phyloP scores from a whole-genome alignment of 2,113 vertebrate genomes.

The Vombatus ursinus region DNA sequence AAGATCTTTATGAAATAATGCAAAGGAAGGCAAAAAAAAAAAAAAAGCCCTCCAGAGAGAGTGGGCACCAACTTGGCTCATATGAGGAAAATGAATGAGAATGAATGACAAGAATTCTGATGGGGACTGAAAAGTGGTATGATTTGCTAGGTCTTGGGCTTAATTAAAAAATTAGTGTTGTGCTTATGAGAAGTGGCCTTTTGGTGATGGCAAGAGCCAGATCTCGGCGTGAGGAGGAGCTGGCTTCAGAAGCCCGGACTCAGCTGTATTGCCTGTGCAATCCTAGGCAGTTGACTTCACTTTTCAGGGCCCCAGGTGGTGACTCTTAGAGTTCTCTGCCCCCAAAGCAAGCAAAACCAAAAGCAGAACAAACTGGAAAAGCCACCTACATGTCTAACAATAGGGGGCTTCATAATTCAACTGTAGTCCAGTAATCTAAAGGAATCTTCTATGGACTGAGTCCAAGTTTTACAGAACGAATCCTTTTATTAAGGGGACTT shows the following conservation, averaged over 20 bases:
- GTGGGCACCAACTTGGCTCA: background rate
- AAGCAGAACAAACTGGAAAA: background rate
- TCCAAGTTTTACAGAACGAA: too few relatives aligned
- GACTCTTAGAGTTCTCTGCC: background rate
- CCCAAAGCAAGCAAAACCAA: background rate
- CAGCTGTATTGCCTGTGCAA: accelerated
- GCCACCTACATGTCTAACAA: background rate
- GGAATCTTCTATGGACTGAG: background rate
- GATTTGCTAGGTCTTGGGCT: background rate
- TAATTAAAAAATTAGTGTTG: background rate
- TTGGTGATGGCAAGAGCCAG: background rate
- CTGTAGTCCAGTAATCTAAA: background rate
- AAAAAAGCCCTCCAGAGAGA: background rate
- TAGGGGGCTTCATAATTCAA: background rate
- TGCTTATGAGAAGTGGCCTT: background rate
- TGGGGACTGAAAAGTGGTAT: background rate
- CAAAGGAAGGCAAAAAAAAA: background rate
- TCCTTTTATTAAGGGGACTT: too few relatives aligned
- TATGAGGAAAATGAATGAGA: background rate
- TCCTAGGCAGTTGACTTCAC: background rate
- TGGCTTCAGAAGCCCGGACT: background rate
- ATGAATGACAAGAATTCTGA: background rate
- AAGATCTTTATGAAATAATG: background rate
- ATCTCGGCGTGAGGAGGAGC: background rate
- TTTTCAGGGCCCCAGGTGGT: background rate